Percentiles rank a stretch among this genome's conserved stretches.
Evolutionary conservation across 2,797 vertebrate genomes (phyloP).

Genomic region (Sardinella longiceps): DNA sequence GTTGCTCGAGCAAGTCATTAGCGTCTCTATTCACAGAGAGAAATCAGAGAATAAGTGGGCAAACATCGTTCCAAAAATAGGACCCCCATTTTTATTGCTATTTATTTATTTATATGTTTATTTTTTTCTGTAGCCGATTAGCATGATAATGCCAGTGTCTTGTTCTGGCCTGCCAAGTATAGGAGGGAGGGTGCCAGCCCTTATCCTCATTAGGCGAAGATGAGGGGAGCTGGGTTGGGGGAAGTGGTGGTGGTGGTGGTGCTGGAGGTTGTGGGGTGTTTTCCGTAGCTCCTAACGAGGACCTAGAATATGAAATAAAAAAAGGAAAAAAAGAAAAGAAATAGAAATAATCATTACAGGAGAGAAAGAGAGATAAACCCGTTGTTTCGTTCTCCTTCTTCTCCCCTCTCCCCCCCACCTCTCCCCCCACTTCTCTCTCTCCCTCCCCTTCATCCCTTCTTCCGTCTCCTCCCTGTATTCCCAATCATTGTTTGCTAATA

Average conservation of each 20-base stretch:
- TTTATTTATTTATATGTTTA: neutral
- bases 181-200: slow-evolving; percentile 52
- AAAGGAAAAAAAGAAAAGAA: slow-evolving; percentile 12
- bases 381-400: neutral
- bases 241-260: slow-evolving; percentile 22
- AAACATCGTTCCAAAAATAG: slow-evolving; percentile 61
- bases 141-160: slow-evolving; percentile 46
- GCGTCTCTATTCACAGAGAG: slow-evolving; percentile 44
- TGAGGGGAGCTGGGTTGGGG: neutral
- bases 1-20: neutral
- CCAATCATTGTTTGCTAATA: slow-evolving; percentile 73
- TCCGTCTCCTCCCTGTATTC: slow-evolving; percentile 54
- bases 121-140: slow-evolving; percentile 37
- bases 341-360: slow-evolving; percentile 27
- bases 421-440: too few species aligned
- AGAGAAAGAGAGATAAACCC: slow-evolving; percentile 5
- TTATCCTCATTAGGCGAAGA: slow-evolving; percentile 63
- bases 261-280: neutral
- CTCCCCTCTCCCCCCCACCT: neutral
- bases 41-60: slow-evolving; percentile 68
- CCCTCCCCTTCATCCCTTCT: slow-evolving; percentile 9
- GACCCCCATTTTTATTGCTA: slow-evolving; percentile 3
- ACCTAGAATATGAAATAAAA: slow-evolving; percentile 44
- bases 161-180: slow-evolving; percentile 31
- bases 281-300: slow-evolving; percentile 56